Conservation (phyloP, 2,113 vertebrate species). For the Tetraodon nigroviridis region DNA sequence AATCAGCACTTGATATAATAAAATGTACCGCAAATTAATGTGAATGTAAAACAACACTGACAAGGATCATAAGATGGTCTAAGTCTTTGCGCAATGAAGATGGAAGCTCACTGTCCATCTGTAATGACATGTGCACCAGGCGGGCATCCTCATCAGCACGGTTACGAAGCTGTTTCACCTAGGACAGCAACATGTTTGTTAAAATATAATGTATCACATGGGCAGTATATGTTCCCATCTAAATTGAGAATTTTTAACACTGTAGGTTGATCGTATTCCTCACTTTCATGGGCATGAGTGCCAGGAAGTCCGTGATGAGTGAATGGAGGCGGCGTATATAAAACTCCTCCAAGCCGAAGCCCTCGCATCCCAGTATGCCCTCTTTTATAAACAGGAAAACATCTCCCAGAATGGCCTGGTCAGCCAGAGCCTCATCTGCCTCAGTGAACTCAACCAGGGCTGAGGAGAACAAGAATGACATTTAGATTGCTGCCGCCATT, state of each 20-base stretch:
- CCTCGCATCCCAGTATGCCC: constrained; percentile 85
- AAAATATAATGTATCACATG: neutral
- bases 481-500: neutral
- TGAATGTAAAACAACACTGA: constrained; percentile 57
- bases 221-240: too few relatives aligned
- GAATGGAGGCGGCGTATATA: constrained; percentile 90
- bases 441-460: constrained; percentile 95
- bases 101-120: constrained; percentile 92
- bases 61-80: constrained; percentile 92
- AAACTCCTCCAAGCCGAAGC: constrained; percentile 91
- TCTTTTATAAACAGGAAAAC: constrained; percentile 94
- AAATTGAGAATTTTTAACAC: neutral
- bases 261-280: constrained; percentile 28
- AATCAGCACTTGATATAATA: neutral
- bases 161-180: constrained; percentile 97
- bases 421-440: constrained; percentile 89
- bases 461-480: constrained; percentile 35
- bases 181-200: neutral
- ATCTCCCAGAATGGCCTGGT: constrained; percentile 84
- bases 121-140: constrained; percentile 93
- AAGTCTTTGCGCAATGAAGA: constrained; percentile 85
- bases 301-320: constrained; percentile 92
- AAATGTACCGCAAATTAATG: neutral
- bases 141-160: constrained; percentile 95
- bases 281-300: constrained; percentile 99